These are phyloP conservation scores for Junonia oenone DNA, from an alignment of 2,888 invertebrate genomes.

Conservation along the genomic window DNA sequence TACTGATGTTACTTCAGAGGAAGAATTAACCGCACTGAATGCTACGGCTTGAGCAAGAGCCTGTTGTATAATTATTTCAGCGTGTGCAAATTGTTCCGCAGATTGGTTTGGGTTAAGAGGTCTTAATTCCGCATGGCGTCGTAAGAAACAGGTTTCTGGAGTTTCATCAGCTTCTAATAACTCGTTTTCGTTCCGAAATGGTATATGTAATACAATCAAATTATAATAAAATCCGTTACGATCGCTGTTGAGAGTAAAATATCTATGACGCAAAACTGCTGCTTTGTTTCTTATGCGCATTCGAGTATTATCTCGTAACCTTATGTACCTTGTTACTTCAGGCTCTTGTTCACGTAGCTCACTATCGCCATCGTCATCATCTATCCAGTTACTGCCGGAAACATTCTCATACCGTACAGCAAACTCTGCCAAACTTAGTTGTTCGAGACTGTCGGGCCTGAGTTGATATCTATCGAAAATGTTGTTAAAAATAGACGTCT, in stretches of 20 bases:
- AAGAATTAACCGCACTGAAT: too few relatives aligned
- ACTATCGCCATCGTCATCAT: background rate
- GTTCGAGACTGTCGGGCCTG: slow-evolving; percentile 27
- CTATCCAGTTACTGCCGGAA: background rate
- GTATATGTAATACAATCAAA: slow-evolving; percentile 34
- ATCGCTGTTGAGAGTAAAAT: slow-evolving; percentile 36
- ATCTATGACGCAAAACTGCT: slow-evolving; percentile 37
- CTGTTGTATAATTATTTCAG: slow-evolving; percentile 33
- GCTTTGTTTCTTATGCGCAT: slow-evolving; percentile 37
- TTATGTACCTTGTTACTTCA: slow-evolving; percentile 28
- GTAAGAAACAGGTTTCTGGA: slow-evolving; percentile 29
- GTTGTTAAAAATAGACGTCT: slow-evolving; percentile 32
- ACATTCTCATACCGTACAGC: slow-evolving; percentile 35
- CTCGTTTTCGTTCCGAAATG: slow-evolving; percentile 32
- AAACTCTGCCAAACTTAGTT: slow-evolving; percentile 37
- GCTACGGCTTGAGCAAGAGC: slow-evolving; percentile 31
- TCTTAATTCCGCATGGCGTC: slow-evolving; percentile 28
- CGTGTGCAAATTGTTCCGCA: slow-evolving; percentile 32
- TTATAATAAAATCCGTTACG: slow-evolving; percentile 31
- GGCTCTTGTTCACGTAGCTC: background rate
- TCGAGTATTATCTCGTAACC: slow-evolving; percentile 31
- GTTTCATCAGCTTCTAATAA: slow-evolving; percentile 32
- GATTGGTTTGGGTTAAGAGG: too few relatives aligned
- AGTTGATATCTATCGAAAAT: slow-evolving; percentile 34
- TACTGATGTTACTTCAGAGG: too few relatives aligned